Evolutionary conservation across 2,797 vertebrate species (phyloP).

Genomic region (Mormyrops boulengeri): DNA sequence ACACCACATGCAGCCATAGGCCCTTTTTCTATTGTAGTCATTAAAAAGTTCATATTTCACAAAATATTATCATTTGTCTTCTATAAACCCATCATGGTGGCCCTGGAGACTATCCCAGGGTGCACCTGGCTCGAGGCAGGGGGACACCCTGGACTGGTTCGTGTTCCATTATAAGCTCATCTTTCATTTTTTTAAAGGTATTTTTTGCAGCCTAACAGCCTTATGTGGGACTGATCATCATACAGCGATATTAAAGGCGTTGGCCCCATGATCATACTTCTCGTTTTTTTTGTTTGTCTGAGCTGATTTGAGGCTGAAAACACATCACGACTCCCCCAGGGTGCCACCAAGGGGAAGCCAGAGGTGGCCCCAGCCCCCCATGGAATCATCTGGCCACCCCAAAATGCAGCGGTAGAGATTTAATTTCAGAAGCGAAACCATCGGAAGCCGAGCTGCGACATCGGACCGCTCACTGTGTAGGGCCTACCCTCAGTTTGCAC

Average conservation of each 20-base stretch:
- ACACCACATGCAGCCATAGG: background rate
- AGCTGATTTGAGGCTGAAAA: background rate
- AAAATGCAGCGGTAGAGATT: background rate
- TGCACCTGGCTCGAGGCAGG: background rate
- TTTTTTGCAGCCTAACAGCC: background rate
- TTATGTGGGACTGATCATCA: background rate
- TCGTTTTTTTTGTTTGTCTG: background rate
- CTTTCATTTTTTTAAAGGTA: background rate
- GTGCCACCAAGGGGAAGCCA: background rate
- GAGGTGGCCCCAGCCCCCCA: background rate
- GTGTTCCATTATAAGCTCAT: background rate
- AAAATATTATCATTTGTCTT: background rate
- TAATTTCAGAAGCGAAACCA: background rate
- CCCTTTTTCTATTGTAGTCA: background rate
- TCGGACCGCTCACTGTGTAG: background rate
- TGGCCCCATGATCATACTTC: background rate
- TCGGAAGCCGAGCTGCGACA: background rate
- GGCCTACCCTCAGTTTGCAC: background rate
- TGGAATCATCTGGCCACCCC: background rate
- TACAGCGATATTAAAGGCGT: background rate
- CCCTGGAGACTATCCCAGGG: background rate
- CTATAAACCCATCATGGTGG: background rate
- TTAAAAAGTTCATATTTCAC: background rate
- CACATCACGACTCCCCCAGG: background rate
- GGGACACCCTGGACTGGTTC: background rate